Percentiles rank a stretch among this genome's conserved stretches.
These are phyloP conservation scores for Drosophila orosa DNA, from an alignment of 1,140 invertebrate genomes.

Conservation along the genomic window DNA sequence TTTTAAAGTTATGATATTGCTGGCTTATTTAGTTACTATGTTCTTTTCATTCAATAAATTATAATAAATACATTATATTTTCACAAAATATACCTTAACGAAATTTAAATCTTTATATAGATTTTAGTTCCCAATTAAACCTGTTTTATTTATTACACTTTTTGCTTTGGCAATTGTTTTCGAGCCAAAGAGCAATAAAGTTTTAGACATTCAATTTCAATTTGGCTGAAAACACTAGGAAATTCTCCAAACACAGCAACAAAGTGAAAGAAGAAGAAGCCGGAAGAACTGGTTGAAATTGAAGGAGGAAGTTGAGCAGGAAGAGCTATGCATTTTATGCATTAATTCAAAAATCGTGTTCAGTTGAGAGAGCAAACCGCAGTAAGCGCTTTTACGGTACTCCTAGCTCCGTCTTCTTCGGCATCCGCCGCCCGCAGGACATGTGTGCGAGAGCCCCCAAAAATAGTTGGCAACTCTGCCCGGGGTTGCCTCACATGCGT, in stretches of 20 bases:
- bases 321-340: slow-evolving; percentile 63
- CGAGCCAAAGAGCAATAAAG: slow-evolving; percentile 28
- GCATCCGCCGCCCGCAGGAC: not conserved
- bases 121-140: not conserved
- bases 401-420: not conserved
- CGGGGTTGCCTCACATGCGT: slow-evolving; percentile 7
- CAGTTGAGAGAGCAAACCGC: slow-evolving; percentile 48
- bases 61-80: too few species aligned
- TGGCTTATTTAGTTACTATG: too few species aligned
- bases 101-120: not conserved
- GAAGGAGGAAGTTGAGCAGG: slow-evolving; percentile 29
- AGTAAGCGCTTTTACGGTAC: slow-evolving; percentile 40
- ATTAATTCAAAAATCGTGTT: slow-evolving; percentile 76
- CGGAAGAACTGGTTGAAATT: slow-evolving; percentile 15
- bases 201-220: slow-evolving; percentile 62
- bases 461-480: slow-evolving; percentile 42
- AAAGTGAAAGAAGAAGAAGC: slow-evolving; percentile 9
- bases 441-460: slow-evolving; percentile 2
- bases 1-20: too few species aligned
- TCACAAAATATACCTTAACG: not conserved
- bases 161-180: not conserved
- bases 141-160: not conserved
- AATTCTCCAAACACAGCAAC: slow-evolving; percentile 23
- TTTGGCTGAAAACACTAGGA: slow-evolving; percentile 45
- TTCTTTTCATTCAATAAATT: too few species aligned